Base-by-base conservation (phyloP, 2,113 vertebrate genomes). In the Grus americana region DNA sequence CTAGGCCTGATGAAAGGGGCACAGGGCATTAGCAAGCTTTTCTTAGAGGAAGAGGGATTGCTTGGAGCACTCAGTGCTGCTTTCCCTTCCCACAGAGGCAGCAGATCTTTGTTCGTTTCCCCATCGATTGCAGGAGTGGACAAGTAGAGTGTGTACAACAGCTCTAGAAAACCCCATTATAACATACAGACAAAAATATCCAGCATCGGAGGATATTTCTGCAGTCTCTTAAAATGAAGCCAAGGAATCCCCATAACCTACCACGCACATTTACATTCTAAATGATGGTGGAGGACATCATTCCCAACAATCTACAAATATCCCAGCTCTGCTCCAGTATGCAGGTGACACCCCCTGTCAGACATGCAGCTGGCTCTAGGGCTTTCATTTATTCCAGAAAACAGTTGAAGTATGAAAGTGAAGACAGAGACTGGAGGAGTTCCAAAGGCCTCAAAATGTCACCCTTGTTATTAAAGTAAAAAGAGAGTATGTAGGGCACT, bases 361-460 rank as follows among this genome's bases (percentile, higher is more conserved):
- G 80, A 81, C 49, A 32, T 8, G 34, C 57, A 62, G 46, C 54
- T 95, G 72, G 62, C n/a, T 90, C 57, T 9, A 30, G 42, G 38
- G 22, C 49, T 92, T 90, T 47, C 40, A 24, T 63, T 81, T 95
- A 46, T 82, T 89, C 89, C 66, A 62, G 49, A 70, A 81, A 87
- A 87, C 1, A 75, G 80, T 40, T 82, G 40, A 91, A 76, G 36
- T 76, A 88, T 61, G 42, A 61, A 92, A 88, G 62, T 12, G 52
- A 87, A 98, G 95, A 86, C 87, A 97, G 95, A 95, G 87, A 36
- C 86, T 97, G 91, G 83, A 96, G 49, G 10, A 72, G 79, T 84
- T 97, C 94, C 96, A 97, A 92, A 92, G 71, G 65, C 72, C 58
- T 95, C 92, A 74, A 52, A 96, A 94, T 66, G 71, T 95, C 96